A percentile compares a stretch with the other conserved stretches of the same genome.
Evolutionary conservation across 2,888 invertebrate species (phyloP).

Genomic region (Tineola bisselliella): DNA sequence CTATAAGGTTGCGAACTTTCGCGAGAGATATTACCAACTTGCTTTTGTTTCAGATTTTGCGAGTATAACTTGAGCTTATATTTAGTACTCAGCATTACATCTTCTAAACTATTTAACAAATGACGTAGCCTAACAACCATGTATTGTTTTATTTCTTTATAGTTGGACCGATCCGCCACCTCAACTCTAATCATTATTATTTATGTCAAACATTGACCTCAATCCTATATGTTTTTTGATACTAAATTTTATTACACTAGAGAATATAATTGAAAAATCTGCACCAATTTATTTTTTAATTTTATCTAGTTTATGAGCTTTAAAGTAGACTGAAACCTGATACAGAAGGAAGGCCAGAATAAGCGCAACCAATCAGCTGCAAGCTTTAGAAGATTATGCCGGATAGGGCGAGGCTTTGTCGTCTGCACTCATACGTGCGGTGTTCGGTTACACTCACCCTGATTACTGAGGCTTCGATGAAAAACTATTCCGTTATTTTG

Average conservation of each 20-base stretch:
- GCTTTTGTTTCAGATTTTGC: not conserved
- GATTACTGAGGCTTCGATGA: conserved; percentile 12
- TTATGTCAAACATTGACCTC: too few species aligned
- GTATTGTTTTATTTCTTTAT: too few species aligned
- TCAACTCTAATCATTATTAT: too few species aligned
- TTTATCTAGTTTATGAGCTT: conserved; percentile 10
- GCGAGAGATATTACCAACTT: conserved; percentile 23
- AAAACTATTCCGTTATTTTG: not conserved
- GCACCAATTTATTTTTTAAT: not conserved
- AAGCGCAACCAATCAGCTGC: conserved; percentile 34
- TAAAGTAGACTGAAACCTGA: conserved; percentile 31
- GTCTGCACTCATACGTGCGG: conserved; percentile 19
- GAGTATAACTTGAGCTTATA: too few species aligned
- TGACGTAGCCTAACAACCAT: too few species aligned
- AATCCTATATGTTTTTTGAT: too few species aligned
- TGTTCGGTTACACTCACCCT: conserved; percentile 24
- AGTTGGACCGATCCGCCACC: too few species aligned
- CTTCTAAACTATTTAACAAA: too few species aligned
- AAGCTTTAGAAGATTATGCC: conserved; percentile 26
- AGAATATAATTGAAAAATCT: too few species aligned
- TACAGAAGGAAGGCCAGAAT: conserved; percentile 30
- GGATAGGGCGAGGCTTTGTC: conserved; percentile 34
- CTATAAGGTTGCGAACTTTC: conserved; percentile 52
- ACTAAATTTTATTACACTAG: too few species aligned
- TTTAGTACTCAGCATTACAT: too few species aligned